These are phyloP conservation scores for Lasioglossum leucozonium DNA, from an alignment of 2,888 invertebrate genomes.

Conservation along the genomic window DNA sequence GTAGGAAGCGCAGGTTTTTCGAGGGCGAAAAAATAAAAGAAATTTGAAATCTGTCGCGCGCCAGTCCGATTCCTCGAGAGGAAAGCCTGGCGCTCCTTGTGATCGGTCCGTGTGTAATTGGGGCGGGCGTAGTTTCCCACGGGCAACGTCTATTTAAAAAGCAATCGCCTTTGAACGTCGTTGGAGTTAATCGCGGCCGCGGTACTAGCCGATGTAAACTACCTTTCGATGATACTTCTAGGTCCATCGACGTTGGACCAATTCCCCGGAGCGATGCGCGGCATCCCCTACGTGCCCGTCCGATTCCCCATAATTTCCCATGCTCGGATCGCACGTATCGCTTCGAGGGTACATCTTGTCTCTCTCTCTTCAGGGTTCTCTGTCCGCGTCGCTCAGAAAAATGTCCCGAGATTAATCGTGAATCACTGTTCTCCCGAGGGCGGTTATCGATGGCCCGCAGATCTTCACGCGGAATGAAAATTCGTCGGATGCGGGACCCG, in stretches of 20 bases:
- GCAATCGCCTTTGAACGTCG: constrained; percentile 77
- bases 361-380: background rate
- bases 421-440: constrained; percentile 18
- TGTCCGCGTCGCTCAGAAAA: constrained; percentile 5
- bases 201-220: constrained; percentile 76
- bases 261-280: constrained; percentile 75
- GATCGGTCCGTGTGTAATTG: constrained; percentile 4
- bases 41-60: background rate
- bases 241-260: constrained; percentile 70
- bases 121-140: constrained; percentile 55
- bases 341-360: background rate
- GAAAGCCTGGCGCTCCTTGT: background rate
- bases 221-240: constrained; percentile 79
- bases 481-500: too few species aligned
- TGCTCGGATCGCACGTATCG: constrained; percentile 52
- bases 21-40: background rate
- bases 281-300: constrained; percentile 49
- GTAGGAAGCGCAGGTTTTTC: background rate
- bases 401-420: constrained; percentile 12
- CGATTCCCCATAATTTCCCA: constrained; percentile 76
- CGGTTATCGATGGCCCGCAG: background rate
- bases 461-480: too few species aligned
- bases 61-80: constrained; percentile 19
- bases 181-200: constrained; percentile 79
- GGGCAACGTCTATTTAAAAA: constrained; percentile 77